Percentiles rank a stretch among this genome's conserved stretches.
These are phyloP conservation scores for Collichthys lucidus DNA, from an alignment of 2,113 vertebrate genomes.

Conservation along the genomic window DNA sequence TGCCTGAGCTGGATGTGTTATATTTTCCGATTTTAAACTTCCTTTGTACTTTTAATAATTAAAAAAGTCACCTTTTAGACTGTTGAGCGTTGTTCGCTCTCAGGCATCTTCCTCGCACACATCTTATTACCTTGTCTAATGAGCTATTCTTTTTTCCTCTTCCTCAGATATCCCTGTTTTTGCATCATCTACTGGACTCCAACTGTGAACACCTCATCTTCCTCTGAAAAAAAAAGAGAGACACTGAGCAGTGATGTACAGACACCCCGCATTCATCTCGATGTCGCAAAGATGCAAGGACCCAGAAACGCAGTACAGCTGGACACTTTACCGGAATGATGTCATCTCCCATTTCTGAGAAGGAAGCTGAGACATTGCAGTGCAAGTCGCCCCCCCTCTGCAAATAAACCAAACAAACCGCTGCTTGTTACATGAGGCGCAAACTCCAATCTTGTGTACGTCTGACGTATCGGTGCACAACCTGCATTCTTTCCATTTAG, in stretches of 20 bases:
- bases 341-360: conserved; percentile 41
- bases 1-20: background rate
- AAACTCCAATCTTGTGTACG: conserved; percentile 44
- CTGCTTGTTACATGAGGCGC: conserved; percentile 54
- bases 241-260: conserved; percentile 64
- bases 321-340: conserved; percentile 50
- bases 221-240: conserved; percentile 62
- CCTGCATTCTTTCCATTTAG: conserved; percentile 48
- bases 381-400: conserved; percentile 4
- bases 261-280: conserved; percentile 59
- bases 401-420: conserved; percentile 68
- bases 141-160: conserved; percentile 46
- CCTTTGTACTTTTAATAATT: conserved; percentile 24
- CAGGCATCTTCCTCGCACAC: background rate
- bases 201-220: conserved; percentile 79
- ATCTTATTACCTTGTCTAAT: conserved; percentile 39
- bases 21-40: background rate
- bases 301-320: background rate
- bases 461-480: conserved; percentile 42
- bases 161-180: conserved; percentile 74
- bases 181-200: conserved; percentile 78
- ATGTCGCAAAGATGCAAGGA: conserved; percentile 52
- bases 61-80: conserved; percentile 45
- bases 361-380: conserved; percentile 38
- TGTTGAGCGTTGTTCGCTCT: conserved; percentile 13